phyloP scores from a whole-genome alignment of 2,888 invertebrate species.

The Unio pictorum region DNA sequence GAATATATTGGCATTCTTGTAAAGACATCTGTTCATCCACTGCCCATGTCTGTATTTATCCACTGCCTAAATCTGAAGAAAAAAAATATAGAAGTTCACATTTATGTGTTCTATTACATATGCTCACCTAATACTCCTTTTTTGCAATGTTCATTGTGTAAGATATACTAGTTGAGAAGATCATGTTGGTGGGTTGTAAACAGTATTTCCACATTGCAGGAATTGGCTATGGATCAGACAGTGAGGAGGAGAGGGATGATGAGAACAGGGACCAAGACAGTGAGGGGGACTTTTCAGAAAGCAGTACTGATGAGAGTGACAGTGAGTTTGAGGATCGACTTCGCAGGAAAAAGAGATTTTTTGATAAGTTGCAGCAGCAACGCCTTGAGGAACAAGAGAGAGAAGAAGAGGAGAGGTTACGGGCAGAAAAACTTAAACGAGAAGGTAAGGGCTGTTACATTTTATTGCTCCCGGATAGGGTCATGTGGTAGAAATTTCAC shows the following conservation, averaged over 20 bases:
- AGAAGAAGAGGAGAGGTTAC: conserved; percentile 24
- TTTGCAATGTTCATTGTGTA: not conserved
- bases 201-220: conserved; percentile 39
- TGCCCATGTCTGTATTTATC: not conserved
- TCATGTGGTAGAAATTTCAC: too few relatives aligned
- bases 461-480: too few relatives aligned
- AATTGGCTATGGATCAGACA: conserved; percentile 57
- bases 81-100: too few relatives aligned
- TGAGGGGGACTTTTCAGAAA: conserved; percentile 10
- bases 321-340: conserved; percentile 48
- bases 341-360: conserved; percentile 46
- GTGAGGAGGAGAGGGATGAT: conserved; percentile 40
- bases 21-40: not conserved
- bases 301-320: conserved; percentile 22
- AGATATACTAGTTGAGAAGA: not conserved
- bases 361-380: conserved; percentile 38
- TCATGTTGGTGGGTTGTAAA: conserved; percentile 2
- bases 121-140: too few relatives aligned
- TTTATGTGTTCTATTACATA: too few relatives aligned
- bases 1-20: not conserved
- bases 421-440: conserved; percentile 24
- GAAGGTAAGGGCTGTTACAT: too few relatives aligned
- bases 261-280: conserved; percentile 14
- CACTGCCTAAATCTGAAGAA: not conserved
- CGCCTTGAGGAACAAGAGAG: conserved; percentile 29